Evolutionary conservation across 2,888 invertebrate species (phyloP).

Genomic region (Eucera pruinosa): DNA sequence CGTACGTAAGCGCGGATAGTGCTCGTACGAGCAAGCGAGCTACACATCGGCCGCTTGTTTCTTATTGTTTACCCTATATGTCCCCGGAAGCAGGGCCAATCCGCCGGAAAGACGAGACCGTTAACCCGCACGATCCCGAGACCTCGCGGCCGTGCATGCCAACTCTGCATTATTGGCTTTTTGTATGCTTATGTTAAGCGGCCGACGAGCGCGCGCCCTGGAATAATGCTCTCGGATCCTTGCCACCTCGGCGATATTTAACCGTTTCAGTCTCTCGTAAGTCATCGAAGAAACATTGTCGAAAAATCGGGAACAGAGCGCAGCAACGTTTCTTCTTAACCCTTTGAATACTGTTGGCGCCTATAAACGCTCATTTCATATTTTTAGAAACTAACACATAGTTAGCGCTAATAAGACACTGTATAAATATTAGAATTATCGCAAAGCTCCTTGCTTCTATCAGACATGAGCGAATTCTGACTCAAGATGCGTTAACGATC

Average conservation of each 20-base stretch:
- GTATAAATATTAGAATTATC: no score
- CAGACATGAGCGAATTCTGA: no score
- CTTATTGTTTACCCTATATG: slow-evolving; percentile 84
- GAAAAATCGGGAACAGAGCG: no score
- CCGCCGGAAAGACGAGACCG: slow-evolving; percentile 84
- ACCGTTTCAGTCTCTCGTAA: no score
- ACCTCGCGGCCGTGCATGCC: slow-evolving; percentile 82
- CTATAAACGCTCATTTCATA: no score
- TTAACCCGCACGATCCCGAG: slow-evolving; percentile 83
- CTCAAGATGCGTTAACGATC: no score
- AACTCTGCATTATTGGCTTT: slow-evolving; percentile 80
- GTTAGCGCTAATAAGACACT: no score
- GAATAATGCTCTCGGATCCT: slow-evolving; percentile 58
- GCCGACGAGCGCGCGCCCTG: slow-evolving; percentile 50
- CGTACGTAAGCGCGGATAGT: slow-evolving; percentile 48
- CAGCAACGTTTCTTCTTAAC: no score
- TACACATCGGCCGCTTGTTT: slow-evolving; percentile 59
- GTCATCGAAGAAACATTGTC: no score
- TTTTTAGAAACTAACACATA: no score
- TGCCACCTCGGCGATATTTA: slow-evolving; percentile 26
- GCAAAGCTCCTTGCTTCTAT: no score
- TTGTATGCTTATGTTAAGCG: slow-evolving; percentile 77
- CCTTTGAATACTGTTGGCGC: no score
- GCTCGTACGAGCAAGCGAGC: slow-evolving; percentile 52
- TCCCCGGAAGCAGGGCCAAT: slow-evolving; percentile 84